A percentile compares a stretch with the other conserved stretches of the same genome.
Evolutionary conservation across 2,113 vertebrate genomes (phyloP).

Genomic region (Colius striatus): DNA sequence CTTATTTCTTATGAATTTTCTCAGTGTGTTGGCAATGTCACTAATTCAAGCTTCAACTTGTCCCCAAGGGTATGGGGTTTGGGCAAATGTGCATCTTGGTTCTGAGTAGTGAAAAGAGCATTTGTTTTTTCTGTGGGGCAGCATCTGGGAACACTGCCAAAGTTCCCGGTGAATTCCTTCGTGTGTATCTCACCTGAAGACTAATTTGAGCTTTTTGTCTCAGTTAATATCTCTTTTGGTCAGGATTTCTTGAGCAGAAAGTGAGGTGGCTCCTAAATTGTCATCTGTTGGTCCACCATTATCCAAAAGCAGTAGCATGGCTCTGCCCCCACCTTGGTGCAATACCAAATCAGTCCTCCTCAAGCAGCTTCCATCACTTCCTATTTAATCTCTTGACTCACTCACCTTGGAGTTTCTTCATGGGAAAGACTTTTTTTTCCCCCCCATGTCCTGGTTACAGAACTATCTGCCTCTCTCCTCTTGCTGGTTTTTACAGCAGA

Average conservation of each 20-base stretch:
- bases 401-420: not conserved
- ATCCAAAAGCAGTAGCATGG: not conserved
- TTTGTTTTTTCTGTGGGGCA: not conserved
- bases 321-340: not conserved
- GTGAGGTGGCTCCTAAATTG: accelerated
- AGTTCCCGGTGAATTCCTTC: not conserved
- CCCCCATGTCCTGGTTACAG: not conserved
- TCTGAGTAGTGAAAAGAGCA: not conserved
- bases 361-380: not conserved
- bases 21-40: not conserved
- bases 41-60: not conserved
- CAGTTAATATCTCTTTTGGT: not conserved
- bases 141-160: not conserved
- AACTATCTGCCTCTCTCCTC: not conserved
- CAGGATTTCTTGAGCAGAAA: not conserved
- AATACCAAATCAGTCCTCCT: not conserved
- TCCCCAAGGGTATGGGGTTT: not conserved
- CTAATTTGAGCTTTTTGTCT: not conserved
- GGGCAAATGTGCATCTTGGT: not conserved
- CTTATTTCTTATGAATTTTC: too few relatives aligned
- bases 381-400: not conserved
- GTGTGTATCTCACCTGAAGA: not conserved
- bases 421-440: not conserved
- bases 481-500: not conserved
- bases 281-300: not conserved